These are phyloP conservation scores for Lithophane semibrunnea DNA, from an alignment of 2,888 invertebrate genomes.

Conservation along the genomic window DNA sequence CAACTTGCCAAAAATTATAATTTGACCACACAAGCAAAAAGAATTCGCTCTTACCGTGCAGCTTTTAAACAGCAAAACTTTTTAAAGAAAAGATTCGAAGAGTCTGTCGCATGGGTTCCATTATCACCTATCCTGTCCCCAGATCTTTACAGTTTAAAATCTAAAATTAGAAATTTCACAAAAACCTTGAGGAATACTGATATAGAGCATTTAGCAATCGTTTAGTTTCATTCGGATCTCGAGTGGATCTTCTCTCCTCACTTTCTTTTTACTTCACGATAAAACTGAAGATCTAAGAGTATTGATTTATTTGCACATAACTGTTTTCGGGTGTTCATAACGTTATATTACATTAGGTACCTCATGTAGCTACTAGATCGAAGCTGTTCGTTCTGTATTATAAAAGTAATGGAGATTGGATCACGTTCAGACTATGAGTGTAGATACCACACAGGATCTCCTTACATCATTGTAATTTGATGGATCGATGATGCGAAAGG, in stretches of 20 bases:
- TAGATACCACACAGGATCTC: conserved; percentile 18
- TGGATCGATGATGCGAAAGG: conserved; percentile 31
- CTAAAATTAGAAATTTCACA: background rate
- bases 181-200: background rate
- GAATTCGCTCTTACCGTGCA: background rate
- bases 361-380: conserved; percentile 7
- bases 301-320: conserved; percentile 55
- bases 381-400: conserved; percentile 42
- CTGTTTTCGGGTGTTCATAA: conserved; percentile 30
- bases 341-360: conserved; percentile 26
- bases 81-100: background rate
- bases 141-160: background rate
- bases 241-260: conserved; percentile 15
- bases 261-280: conserved; percentile 3
- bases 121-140: too few relatives aligned
- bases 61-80: background rate
- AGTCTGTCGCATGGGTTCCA: background rate
- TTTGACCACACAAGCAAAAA: background rate
- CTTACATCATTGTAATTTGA: conserved; percentile 12
- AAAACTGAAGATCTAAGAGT: conserved; percentile 40
- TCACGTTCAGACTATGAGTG: conserved; percentile 23
- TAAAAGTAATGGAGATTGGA: conserved; percentile 39
- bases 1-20: background rate
- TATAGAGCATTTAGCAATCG: background rate
- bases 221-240: background rate